Evolutionary conservation across 2,113 vertebrate species (phyloP), one percentile per base, ranked within the genome.

Genomic region (Hippolais icterina): DNA sequence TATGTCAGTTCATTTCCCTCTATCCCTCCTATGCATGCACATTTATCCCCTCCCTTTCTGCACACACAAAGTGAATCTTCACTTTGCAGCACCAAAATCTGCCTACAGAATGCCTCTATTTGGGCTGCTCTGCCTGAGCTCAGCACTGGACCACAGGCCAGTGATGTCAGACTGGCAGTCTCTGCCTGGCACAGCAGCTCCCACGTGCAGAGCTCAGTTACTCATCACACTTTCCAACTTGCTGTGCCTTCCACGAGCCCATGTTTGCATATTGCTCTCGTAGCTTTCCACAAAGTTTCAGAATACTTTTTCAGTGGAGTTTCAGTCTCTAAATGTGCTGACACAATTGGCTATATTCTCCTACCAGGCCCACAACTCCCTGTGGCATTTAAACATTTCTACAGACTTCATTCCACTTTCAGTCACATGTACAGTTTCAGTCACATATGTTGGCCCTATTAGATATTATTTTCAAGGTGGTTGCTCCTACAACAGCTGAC

Each of bases 21-120:
- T 11, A 64, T 18, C 13, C 3, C 5, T 5, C 2, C 15, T 13
- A 44, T 10, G 44, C 49, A 66, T 0, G 10, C 42, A 74, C 0
- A 2, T 24, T 17, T 24, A 41, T 14, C 2, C 8, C 20, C 22
- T 50, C 31, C 24, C 18, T 25, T 72, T 44, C 27, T 71, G 69
- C 20, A 75, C 27, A 70, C 11, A 52, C 4, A 10, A 28, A 60
- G 44, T 2, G 2, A 41, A 19, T 52, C 44, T 76, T 94, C 46
- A 39, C 39, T 87, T 31, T 27, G 49, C 37, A 82, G 65, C 24
- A 61, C 37, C 5, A 2, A 68, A 71, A n/a, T 63, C 28, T 72
- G 49, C 3, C 1, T 10, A 49, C 7, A 35, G 14, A 95, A 87
- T 61, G 50, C 7, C 37, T 64, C 27, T 39, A 61, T 29, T 29